Percentiles rank a stretch among this genome's conserved stretches.
phyloP scores from a whole-genome alignment of 1,140 invertebrate species.

The Drosophila trapezifrons region DNA sequence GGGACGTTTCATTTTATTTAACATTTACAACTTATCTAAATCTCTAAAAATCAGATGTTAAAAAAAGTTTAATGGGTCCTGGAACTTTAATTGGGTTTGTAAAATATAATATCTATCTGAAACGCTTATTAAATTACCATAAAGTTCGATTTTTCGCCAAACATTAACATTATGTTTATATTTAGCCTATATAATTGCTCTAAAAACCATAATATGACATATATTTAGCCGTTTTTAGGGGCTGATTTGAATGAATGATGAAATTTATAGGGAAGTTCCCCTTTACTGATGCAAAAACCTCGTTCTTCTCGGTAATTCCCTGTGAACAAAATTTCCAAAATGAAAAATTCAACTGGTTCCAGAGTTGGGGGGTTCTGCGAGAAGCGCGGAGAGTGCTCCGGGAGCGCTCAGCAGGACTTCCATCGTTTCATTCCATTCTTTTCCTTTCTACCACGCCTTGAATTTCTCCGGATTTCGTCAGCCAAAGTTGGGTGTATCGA shows the following conservation, averaged over 20 bases:
- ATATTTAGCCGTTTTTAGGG: background rate
- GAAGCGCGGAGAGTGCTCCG: background rate
- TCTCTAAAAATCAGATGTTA: no score
- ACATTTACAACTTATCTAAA: no score
- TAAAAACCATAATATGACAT: no score
- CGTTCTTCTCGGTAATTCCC: conserved; percentile 11
- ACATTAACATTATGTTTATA: no score
- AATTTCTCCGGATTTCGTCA: conserved; percentile 39
- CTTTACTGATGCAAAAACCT: conserved; percentile 5
- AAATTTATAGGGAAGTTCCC: conserved; percentile 2
- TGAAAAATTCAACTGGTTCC: conserved; percentile 33
- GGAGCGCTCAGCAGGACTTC: conserved; percentile 1
- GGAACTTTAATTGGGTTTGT: no score
- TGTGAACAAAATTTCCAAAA: background rate
- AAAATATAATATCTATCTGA: no score
- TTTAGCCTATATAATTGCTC: no score
- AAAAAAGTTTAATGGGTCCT: no score
- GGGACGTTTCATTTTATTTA: no score
- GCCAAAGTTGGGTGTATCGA: conserved; percentile 5
- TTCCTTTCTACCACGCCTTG: conserved; percentile 36
- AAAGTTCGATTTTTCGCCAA: no score
- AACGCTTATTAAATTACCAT: no score
- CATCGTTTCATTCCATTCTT: conserved; percentile 8
- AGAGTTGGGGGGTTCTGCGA: background rate
- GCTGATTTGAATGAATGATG: background rate